Base-by-base conservation (phyloP, 2,888 invertebrate species). In the Cybosia mesomella region DNA sequence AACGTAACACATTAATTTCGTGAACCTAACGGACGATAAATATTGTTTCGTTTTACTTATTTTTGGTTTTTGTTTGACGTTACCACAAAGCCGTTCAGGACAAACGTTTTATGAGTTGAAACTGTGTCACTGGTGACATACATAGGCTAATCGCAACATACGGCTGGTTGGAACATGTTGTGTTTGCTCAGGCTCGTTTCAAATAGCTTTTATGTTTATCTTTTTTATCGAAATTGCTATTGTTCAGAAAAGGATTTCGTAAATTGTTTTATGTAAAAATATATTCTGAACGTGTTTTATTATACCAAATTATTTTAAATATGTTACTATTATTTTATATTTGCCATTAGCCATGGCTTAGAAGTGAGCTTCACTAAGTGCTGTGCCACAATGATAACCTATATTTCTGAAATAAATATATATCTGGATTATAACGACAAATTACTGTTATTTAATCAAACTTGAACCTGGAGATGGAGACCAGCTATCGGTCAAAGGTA, bases 1-100 rank as follows among this genome's bases (percentile, higher is more conserved):
- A 90, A 87, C 87, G 87, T 83, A 85, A 86, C 85, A 83, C 89
- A 89, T 90, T 88, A 89, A 90, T 90, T 87, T 86, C 61, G 79
- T 80, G 80, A 83, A 82, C 76, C 81, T 73, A 76, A 77, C 81
- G 79, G 78, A 79, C 82, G 84, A 83, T 85, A 86, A 83, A 84
- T 84, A 84, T 83, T 78, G 84, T 79, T 70, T 64, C 71, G 72
- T 70, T 70, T 76, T 79, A 82, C 84, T 80, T 81, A 75, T 82
- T 77, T 75, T 66, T 49, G 68, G 76, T 74, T 74, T 77, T 77
- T 81, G 80, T 83, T 82, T 81, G 80, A 75, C 58, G 32, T 68
- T 61, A 53, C 61, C 34, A 66, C 60, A 71, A 67, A 71, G 76
- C 68, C 61, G 74, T 79, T 65, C 64, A 59, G 66, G 66, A 63